These are phyloP conservation scores for Cryptus viduatorius DNA, from an alignment of 2,888 invertebrate genomes.

Conservation along the genomic window DNA sequence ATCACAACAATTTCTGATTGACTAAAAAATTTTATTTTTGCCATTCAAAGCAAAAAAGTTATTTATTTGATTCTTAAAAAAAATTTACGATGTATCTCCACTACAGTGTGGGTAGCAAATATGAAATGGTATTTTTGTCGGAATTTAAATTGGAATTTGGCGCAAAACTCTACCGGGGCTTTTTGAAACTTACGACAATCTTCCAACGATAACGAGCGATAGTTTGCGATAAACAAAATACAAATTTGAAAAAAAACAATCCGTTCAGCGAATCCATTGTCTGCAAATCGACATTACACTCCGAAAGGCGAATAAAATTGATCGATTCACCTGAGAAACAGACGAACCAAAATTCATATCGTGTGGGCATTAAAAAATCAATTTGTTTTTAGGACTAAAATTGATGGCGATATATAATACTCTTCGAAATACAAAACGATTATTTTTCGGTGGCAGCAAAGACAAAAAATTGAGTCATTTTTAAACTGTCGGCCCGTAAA, in stretches of 20 bases:
- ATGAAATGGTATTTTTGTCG: background rate
- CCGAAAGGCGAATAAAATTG: background rate
- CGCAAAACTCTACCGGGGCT: background rate
- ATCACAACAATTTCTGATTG: no score
- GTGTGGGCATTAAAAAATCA: constrained; percentile 51
- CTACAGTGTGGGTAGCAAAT: background rate
- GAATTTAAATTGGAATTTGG: background rate
- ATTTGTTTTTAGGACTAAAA: background rate
- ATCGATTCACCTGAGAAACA: background rate
- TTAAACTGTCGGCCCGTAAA: background rate
- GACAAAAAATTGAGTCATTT: background rate
- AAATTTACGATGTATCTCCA: no score
- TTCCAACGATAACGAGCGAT: background rate
- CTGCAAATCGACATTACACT: no score
- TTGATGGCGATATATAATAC: background rate
- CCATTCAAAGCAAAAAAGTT: no score
- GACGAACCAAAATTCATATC: constrained; percentile 18
- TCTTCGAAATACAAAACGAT: background rate
- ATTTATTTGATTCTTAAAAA: no score
- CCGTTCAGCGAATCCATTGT: background rate
- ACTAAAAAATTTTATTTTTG: no score
- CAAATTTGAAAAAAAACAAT: background rate
- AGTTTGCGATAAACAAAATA: background rate
- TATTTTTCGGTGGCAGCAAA: background rate
- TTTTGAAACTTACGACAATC: background rate